These are phyloP conservation scores for Pempheris klunzingeri DNA, from an alignment of 2,797 vertebrate species.

Conservation along the genomic window DNA sequence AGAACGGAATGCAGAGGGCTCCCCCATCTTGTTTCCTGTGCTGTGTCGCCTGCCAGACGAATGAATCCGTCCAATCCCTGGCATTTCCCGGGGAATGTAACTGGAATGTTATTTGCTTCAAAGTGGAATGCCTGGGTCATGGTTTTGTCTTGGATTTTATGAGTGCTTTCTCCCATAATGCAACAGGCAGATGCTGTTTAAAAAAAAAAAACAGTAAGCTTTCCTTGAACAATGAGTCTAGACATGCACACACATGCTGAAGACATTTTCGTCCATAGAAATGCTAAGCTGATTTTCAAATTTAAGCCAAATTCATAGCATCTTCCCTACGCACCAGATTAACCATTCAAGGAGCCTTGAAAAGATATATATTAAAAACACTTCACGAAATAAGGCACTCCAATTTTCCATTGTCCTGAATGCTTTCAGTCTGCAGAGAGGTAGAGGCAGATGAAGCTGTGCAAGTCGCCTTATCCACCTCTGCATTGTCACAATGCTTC, in stretches of 20 bases:
- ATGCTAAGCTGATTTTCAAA: slow-evolving; percentile 67
- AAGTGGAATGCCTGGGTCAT: slow-evolving; percentile 69
- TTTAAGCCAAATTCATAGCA: slow-evolving; percentile 68
- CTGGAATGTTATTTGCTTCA: slow-evolving; percentile 74
- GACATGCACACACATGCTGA: slow-evolving; percentile 43
- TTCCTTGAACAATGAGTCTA: slow-evolving; percentile 66
- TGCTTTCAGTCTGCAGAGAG: slow-evolving; percentile 71
- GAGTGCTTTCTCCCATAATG: slow-evolving; percentile 67
- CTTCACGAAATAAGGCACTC: slow-evolving; percentile 77
- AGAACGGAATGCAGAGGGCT: slow-evolving; percentile 60
- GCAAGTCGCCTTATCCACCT: slow-evolving; percentile 76
- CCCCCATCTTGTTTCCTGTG: slow-evolving; percentile 62
- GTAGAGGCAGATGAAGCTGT: slow-evolving; percentile 73
- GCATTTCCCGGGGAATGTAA: slow-evolving; percentile 71
- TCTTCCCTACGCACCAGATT: slow-evolving; percentile 61
- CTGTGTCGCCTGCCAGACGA: slow-evolving; percentile 55
- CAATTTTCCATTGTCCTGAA: slow-evolving; percentile 67
- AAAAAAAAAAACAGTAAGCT: slow-evolving; percentile 40
- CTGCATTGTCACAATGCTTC: slow-evolving; percentile 79
- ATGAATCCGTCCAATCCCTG: slow-evolving; percentile 62
- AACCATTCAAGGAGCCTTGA: slow-evolving; percentile 64
- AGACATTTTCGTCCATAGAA: slow-evolving; percentile 57
- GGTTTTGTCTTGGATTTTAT: slow-evolving; percentile 62
- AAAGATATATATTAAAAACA: slow-evolving; percentile 71
- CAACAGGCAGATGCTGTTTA: slow-evolving; percentile 52